Percentiles rank a stretch among this genome's conserved stretches.
phyloP scores from a whole-genome alignment of 2,888 invertebrate species.

The Poecilus cupreus region DNA sequence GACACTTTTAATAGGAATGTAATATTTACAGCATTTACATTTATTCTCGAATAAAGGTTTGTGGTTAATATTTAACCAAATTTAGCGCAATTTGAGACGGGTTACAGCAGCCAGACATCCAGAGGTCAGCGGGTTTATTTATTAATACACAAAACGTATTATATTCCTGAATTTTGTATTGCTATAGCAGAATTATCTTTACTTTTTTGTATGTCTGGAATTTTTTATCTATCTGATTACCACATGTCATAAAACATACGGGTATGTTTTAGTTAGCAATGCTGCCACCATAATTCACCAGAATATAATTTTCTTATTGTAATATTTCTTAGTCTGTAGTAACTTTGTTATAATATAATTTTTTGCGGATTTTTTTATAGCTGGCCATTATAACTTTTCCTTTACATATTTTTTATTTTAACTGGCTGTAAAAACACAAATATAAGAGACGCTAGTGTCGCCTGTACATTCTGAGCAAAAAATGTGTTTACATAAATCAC shows the following conservation, averaged over 20 bases:
- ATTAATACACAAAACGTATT: not conserved
- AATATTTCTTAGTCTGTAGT: no score
- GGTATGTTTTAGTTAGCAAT: not conserved
- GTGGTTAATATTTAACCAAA: not conserved
- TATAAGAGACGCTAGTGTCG: no score
- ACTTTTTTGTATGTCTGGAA: not conserved
- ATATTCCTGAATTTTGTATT: not conserved
- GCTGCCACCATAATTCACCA: not conserved
- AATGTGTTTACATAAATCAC: no score
- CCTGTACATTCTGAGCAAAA: no score
- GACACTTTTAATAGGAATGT: not conserved
- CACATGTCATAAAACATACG: not conserved
- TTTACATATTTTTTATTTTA: no score
- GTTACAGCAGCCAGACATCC: not conserved
- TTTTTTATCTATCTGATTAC: not conserved
- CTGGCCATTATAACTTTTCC: no score
- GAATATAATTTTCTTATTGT: no score
- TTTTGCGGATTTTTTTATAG: no score
- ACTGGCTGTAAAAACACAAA: no score
- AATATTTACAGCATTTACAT: conserved; percentile 12
- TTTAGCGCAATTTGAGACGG: not conserved
- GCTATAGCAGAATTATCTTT: not conserved
- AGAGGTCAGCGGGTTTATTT: not conserved
- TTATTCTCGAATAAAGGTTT: not conserved
- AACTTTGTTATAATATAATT: no score